Percentiles rank a stretch among this genome's conserved stretches.
phyloP scores from a whole-genome alignment of 1,140 invertebrate genomes.

The Mizuhopecten yessoensis region DNA sequence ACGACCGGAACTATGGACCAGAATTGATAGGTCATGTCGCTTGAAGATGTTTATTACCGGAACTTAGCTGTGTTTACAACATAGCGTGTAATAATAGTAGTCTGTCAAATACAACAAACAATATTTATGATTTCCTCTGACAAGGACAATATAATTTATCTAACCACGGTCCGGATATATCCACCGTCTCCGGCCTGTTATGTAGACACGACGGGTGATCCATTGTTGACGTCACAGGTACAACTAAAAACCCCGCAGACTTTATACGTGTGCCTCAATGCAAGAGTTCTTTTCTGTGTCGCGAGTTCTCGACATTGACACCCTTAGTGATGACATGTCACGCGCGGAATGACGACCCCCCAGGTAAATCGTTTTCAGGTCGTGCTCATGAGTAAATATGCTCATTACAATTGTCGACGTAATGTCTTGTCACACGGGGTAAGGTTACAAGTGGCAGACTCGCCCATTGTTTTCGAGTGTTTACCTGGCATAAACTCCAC shows the following conservation, averaged over 20 bases:
- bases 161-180: neutral
- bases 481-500: neutral
- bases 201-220: too few relatives aligned
- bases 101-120: neutral
- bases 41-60: neutral
- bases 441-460: neutral
- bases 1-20: neutral
- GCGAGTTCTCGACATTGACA: neutral
- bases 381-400: neutral
- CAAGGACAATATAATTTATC: neutral
- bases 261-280: neutral
- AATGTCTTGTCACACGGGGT: slow-evolving; percentile 10
- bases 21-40: neutral
- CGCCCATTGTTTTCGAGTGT: neutral
- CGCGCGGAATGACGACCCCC: slow-evolving; percentile 24
- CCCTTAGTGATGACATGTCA: slow-evolving; percentile 37
- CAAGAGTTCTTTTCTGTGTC: neutral
- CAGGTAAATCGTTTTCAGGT: neutral
- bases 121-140: slow-evolving; percentile 35
- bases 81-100: neutral
- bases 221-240: too few relatives aligned
- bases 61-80: neutral
- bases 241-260: too few relatives aligned
- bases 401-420: neutral
- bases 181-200: neutral